Percentiles rank a stretch among this genome's conserved stretches.
Conservation (phyloP, 2,888 invertebrate genomes). For the Geotrupes spiniger region DNA sequence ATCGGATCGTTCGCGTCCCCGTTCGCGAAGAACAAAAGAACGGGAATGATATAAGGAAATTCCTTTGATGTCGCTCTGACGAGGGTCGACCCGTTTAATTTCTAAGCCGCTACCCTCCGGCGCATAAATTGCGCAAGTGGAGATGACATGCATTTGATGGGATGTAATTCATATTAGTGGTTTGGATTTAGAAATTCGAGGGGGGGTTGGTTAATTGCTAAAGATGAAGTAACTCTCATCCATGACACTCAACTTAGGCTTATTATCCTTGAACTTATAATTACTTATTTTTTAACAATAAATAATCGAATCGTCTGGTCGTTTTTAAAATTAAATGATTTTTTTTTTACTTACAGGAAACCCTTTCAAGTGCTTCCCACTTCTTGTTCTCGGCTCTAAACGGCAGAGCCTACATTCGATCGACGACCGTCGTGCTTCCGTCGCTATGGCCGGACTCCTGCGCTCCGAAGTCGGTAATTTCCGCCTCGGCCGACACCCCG, state of each 20-base stretch:
- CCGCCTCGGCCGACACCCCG: conserved; percentile 54
- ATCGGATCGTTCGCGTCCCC: conserved; percentile 5
- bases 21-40: conserved; percentile 11
- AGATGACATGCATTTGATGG: too few relatives aligned
- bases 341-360: conserved; percentile 49
- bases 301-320: background rate
- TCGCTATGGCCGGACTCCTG: conserved; percentile 58
- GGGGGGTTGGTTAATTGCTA: too few relatives aligned
- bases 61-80: conserved; percentile 15
- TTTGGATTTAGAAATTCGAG: too few relatives aligned
- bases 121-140: too few relatives aligned
- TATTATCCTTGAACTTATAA: too few relatives aligned
- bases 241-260: too few relatives aligned
- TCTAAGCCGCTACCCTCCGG: background rate
- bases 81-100: conserved; percentile 11
- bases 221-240: too few relatives aligned
- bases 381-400: conserved; percentile 58
- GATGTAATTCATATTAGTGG: too few relatives aligned
- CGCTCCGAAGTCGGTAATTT: conserved; percentile 42
- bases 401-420: conserved; percentile 56
- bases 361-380: conserved; percentile 56
- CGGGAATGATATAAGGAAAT: conserved; percentile 14
- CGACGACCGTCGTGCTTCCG: conserved; percentile 60
- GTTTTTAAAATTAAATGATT: background rate
- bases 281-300: background rate